Percentiles rank a stretch among this genome's conserved stretches.
Evolutionary conservation across 2,797 vertebrate species (phyloP).

Genomic region (Siniperca scherzeri): DNA sequence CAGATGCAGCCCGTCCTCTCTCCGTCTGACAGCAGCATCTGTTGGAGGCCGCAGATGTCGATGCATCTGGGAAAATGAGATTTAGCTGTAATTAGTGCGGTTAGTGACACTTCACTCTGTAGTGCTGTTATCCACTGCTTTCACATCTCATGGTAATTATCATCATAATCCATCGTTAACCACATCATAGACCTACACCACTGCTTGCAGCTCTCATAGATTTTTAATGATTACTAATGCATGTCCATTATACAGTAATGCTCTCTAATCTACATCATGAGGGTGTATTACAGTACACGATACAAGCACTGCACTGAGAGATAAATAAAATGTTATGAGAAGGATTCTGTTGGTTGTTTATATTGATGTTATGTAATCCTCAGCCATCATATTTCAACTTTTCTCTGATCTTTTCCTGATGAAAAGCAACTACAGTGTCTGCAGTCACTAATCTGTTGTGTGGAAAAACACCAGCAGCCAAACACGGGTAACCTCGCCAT

Average conservation of each 20-base stretch:
- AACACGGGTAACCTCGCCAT: conserved; percentile 10
- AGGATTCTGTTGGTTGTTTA: background rate
- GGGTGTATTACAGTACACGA: background rate
- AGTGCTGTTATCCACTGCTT: conserved; percentile 13
- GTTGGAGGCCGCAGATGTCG: conserved; percentile 33
- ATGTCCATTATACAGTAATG: conserved; percentile 16
- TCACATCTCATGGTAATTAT: conserved; percentile 55
- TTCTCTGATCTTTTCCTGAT: background rate
- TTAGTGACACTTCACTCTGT: conserved; percentile 49
- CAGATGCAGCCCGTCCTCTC: background rate
- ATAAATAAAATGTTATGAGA: background rate
- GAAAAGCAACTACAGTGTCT: background rate
- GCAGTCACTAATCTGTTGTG: conserved; percentile 30
- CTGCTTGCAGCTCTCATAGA: conserved; percentile 30
- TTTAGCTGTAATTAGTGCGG: conserved; percentile 51
- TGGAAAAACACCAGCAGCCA: conserved; percentile 26
- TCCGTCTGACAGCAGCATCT: conserved; percentile 26
- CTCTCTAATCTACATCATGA: conserved; percentile 27
- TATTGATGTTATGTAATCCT: background rate
- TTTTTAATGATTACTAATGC: conserved; percentile 55
- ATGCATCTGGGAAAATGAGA: conserved; percentile 30
- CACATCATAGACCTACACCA: conserved; percentile 11
- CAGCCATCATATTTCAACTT: background rate
- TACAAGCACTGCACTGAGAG: background rate
- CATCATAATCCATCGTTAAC: conserved; percentile 51